Evolutionary conservation across 2,888 invertebrate genomes (phyloP), one percentile per base, ranked within the genome.

Genomic region (Eilema griseolum): DNA sequence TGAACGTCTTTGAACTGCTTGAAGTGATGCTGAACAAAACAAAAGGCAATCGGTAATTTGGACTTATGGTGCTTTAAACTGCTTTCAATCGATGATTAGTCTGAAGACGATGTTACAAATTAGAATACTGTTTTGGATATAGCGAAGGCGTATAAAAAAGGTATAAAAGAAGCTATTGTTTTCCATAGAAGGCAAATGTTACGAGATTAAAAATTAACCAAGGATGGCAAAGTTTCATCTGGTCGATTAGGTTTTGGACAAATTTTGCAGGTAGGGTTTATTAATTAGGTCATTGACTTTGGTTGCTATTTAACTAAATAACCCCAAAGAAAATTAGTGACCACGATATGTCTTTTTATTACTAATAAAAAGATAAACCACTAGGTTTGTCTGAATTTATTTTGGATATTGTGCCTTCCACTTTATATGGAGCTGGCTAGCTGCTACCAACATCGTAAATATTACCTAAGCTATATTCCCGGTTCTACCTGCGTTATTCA

Each of bases 41-140:
- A 11, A 56, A 64, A 31, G 28, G 2, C 46, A 5, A 57, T 66
- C 24, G 16, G 16, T 0, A 33, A 16, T 56, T 56, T 57, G 65
- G 65, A 57, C 16, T 56, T 24, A 65, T 56, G 56, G 56, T 24
- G 23, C 28, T 20, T 46, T 28, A 52, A 64, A 52, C 26, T 64
- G 7, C 56, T 57, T 57, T 24, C 23, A 4, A 33, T 57, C 23
- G 10, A 33, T 57, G 33, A 57, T 31, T 37, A 28, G 24, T 14
- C 66, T 57, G 33, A 57, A 33, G 7, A 14, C 10, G 26, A 37
- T 12, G 16, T 46, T n/a, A 61, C 69, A 74, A 41, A 71, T 74
- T 72, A 59, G 24, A 74, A 81, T 79, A 24, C 60, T 4, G 23
- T 61, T 81, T 79, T 71, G 79, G 72, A 59, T 62, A 71, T 63